These are phyloP conservation scores for Rhinella marina DNA, from an alignment of 2,797 vertebrate species.

Conservation along the genomic window DNA sequence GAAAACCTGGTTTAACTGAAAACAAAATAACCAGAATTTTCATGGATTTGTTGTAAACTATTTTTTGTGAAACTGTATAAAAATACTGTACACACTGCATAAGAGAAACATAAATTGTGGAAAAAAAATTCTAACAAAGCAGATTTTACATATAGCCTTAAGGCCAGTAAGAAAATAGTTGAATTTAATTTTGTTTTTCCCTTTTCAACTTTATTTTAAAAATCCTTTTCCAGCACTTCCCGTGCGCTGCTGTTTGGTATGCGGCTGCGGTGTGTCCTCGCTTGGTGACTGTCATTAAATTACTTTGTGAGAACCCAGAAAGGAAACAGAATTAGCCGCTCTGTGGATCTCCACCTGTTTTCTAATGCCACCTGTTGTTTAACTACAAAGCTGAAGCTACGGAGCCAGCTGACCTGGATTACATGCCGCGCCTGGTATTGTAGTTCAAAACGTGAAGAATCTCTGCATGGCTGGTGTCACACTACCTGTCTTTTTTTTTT, in stretches of 20 bases:
- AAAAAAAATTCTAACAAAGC: not conserved
- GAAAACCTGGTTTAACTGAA: not conserved
- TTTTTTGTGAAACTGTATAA: too few relatives aligned
- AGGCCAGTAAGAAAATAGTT: not conserved
- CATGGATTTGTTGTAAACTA: not conserved
- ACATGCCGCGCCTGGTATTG: too few relatives aligned
- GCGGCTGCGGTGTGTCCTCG: not conserved
- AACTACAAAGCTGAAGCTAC: constrained; percentile 3
- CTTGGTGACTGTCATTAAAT: constrained; percentile 13
- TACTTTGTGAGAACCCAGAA: not conserved
- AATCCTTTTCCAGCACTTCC: not conserved
- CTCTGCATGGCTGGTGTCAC: too few relatives aligned
- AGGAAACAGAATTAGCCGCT: constrained; percentile 1
- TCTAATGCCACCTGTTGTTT: constrained; percentile 13
- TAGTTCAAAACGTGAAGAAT: not conserved
- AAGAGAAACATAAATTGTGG: not conserved
- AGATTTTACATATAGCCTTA: not conserved
- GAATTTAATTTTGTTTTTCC: not conserved
- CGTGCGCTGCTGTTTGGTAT: not conserved
- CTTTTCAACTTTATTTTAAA: not conserved
- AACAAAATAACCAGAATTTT: not conserved
- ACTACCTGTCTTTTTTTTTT: too few relatives aligned
- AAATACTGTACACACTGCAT: not conserved
- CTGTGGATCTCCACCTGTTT: constrained; percentile 21
- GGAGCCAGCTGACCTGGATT: not conserved